These are phyloP conservation scores for Dipodomys merriami DNA, from an alignment of 2,113 vertebrate genomes.

Conservation along the genomic window DNA sequence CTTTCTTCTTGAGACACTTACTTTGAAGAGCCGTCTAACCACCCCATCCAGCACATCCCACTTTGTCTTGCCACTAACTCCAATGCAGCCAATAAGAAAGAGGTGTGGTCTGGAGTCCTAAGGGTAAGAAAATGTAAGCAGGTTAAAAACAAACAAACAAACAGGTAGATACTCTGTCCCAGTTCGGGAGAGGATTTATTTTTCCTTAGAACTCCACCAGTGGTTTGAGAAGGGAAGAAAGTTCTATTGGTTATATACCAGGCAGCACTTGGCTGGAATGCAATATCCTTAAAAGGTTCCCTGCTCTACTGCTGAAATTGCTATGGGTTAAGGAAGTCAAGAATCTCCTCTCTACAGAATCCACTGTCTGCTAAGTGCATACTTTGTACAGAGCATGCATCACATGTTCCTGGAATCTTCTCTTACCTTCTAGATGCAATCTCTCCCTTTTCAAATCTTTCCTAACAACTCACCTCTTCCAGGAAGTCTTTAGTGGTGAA, in stretches of 20 bases:
- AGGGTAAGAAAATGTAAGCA: conserved; percentile 59
- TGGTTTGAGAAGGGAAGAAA: conserved; percentile 37
- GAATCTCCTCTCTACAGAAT: background rate
- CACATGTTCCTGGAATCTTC: background rate
- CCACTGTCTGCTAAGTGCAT: background rate
- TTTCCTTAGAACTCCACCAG: conserved; percentile 36
- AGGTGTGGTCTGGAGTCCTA: conserved; percentile 91
- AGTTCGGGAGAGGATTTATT: conserved; percentile 3
- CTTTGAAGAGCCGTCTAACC: conserved; percentile 96
- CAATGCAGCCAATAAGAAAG: conserved; percentile 98
- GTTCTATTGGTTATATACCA: background rate
- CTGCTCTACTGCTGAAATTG: background rate
- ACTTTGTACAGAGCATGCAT: background rate
- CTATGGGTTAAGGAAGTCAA: background rate
- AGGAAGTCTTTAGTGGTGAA: conserved; percentile 47
- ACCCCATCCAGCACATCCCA: conserved; percentile 99
- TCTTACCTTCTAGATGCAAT: background rate
- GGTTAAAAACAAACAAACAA: conserved; percentile 49
- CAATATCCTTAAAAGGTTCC: background rate
- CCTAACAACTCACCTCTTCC: conserved; percentile 72
- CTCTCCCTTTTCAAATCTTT: background rate
- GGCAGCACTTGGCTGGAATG: background rate
- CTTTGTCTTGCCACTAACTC: conserved; percentile 98
- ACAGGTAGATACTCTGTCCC: background rate
- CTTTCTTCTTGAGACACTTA: conserved; percentile 75